Conservation (phyloP, 2,113 vertebrate genomes). For the Tyto alba region DNA sequence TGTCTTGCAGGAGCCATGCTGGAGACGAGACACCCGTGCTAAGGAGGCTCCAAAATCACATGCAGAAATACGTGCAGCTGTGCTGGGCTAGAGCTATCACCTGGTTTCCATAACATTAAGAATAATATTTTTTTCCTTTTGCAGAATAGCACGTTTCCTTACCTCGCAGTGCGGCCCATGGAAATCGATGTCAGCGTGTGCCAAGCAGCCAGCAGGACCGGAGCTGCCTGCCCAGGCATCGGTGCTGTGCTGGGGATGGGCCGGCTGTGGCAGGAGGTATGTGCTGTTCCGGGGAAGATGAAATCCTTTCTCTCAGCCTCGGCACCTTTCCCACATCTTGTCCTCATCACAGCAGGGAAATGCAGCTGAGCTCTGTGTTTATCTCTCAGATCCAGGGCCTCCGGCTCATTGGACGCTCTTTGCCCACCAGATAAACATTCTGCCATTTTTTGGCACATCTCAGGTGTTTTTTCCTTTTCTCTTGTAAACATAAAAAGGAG, state of each 20-base stretch:
- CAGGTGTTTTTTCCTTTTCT: background rate
- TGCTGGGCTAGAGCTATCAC: background rate
- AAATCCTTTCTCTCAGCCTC: background rate
- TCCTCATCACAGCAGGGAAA: background rate
- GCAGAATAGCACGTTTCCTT: background rate
- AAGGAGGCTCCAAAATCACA: background rate
- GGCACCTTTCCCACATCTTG: background rate
- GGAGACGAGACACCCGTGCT: background rate
- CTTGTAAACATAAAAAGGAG: background rate
- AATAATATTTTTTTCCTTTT: background rate
- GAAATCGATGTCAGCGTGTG: background rate
- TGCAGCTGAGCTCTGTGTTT: rapidly evolving
- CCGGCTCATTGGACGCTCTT: background rate
- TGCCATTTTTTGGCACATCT: background rate
- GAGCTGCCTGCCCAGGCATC: rapidly evolving
- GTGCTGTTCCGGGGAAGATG: rapidly evolving
- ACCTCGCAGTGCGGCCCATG: rapidly evolving
- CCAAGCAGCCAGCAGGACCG: rapidly evolving
- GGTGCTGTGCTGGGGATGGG: background rate
- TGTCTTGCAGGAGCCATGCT: background rate
- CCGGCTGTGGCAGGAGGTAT: rapidly evolving
- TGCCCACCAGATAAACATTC: background rate
- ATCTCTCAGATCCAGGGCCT: background rate
- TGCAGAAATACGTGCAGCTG: background rate
- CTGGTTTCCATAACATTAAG: background rate